Evolutionary conservation across 2,888 invertebrate species (phyloP).

Genomic region (Acronicta alni): DNA sequence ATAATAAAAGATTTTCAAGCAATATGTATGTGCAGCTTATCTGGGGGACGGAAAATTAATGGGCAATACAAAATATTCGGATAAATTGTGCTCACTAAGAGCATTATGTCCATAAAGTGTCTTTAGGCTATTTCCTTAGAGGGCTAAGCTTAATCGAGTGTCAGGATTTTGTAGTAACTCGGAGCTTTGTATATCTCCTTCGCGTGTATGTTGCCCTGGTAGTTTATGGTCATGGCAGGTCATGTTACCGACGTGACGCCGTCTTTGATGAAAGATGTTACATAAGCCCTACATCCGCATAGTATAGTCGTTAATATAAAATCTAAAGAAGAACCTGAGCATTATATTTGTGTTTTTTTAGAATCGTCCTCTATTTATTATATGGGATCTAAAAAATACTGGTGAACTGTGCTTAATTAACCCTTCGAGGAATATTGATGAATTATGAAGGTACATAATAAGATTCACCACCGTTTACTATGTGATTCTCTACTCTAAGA

Average conservation of each 20-base stretch:
- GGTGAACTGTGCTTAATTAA: too few species aligned
- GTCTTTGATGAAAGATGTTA: too few species aligned
- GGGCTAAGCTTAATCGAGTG: slow-evolving; percentile 44
- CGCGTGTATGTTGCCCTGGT: slow-evolving; percentile 15
- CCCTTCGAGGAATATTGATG: too few species aligned
- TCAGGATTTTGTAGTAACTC: slow-evolving; percentile 19
- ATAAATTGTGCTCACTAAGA: slow-evolving; percentile 42
- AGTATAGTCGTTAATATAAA: too few species aligned
- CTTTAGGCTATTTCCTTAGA: slow-evolving; percentile 42
- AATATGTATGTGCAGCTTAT: slow-evolving; percentile 37
- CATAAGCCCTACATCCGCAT: too few species aligned
- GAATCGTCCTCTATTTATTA: too few species aligned
- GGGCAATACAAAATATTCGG: slow-evolving; percentile 36
- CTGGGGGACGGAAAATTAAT: slow-evolving; percentile 35
- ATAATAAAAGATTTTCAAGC: slow-evolving; percentile 48
- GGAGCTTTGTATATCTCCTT: slow-evolving; percentile 9
- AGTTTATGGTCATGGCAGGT: slow-evolving; percentile 5
- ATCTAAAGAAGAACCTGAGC: too few species aligned
- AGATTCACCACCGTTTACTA: too few species aligned
- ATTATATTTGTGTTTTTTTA: too few species aligned
- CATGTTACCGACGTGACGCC: neutral
- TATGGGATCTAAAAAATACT: too few species aligned
- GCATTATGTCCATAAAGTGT: slow-evolving; percentile 44
- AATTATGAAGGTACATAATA: too few species aligned
- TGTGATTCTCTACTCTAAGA: too few species aligned